Evolutionary conservation across 37 sponge, comb jelly and placozoan genomes (phyloP).

Genomic region (Corticium candelabrum): DNA sequence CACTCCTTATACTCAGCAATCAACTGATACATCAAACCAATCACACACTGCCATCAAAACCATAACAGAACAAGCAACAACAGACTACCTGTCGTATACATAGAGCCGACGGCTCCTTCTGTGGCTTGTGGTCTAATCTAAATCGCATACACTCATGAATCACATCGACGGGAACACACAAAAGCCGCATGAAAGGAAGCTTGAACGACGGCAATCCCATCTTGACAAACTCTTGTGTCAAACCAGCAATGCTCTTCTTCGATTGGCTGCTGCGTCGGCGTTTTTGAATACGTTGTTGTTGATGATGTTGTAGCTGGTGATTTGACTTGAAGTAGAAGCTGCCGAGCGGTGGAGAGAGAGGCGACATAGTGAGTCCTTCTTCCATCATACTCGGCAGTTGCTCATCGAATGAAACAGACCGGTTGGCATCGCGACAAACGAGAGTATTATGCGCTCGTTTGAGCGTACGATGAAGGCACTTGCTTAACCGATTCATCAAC

Average conservation of each 20-base stretch:
- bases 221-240: not conserved
- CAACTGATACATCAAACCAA: not conserved
- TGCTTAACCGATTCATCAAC: not conserved
- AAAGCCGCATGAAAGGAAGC: slow-evolving; percentile 43
- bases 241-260: not conserved
- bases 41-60: not conserved
- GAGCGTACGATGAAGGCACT: not conserved
- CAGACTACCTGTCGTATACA: slow-evolving; percentile 46
- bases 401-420: not conserved
- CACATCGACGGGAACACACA: slow-evolving; percentile 67
- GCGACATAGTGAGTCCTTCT: not conserved
- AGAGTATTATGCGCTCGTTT: not conserved
- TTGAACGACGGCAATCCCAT: not conserved
- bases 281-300: not conserved
- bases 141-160: slow-evolving; percentile 74
- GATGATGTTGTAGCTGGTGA: too few relatives aligned
- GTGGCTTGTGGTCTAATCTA: slow-evolving; percentile 32
- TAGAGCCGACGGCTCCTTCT: slow-evolving; percentile 41
- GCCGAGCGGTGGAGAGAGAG: not conserved
- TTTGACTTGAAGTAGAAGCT: too few relatives aligned
- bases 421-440: not conserved
- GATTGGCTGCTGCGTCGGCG: not conserved
- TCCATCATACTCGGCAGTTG: not conserved
- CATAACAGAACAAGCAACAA: not conserved
- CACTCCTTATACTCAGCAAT: not conserved